Percentiles rank a stretch among this genome's conserved stretches.
Conservation (phyloP, 2,797 vertebrate species). For the Holocentrus rufus region DNA sequence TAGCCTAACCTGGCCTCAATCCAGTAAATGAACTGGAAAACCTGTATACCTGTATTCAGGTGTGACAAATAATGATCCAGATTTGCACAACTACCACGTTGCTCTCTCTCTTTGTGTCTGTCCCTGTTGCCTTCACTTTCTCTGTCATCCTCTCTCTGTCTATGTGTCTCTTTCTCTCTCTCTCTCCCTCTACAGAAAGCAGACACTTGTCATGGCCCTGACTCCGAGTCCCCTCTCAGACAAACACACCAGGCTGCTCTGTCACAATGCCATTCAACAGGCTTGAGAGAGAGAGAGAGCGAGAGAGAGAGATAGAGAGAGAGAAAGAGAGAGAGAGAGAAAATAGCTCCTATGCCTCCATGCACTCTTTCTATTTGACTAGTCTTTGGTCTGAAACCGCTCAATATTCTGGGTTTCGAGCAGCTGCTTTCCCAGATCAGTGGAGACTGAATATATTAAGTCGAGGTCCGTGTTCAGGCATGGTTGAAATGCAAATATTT, state of each 20-base stretch:
- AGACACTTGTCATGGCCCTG: slow-evolving; percentile 49
- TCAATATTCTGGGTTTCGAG: slow-evolving; percentile 65
- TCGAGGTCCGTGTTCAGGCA: slow-evolving; percentile 51
- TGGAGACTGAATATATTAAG: slow-evolving; percentile 65
- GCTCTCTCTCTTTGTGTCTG: slow-evolving; percentile 10
- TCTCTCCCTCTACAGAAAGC: slow-evolving; percentile 15
- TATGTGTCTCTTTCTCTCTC: slow-evolving; percentile 9
- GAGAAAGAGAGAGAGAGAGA: slow-evolving; percentile 5
- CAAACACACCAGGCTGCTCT: slow-evolving; percentile 43
- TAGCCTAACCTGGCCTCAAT: no score
- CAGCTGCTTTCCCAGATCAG: slow-evolving; percentile 60
- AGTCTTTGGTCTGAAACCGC: slow-evolving; percentile 63
- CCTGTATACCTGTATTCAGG: no score
- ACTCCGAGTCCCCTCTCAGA: slow-evolving; percentile 42
- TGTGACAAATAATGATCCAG: slow-evolving; percentile 12
- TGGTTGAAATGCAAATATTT: slow-evolving; percentile 71
- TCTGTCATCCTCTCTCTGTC: slow-evolving; percentile 42
- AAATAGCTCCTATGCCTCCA: slow-evolving; percentile 36
- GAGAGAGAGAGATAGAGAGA: background rate
- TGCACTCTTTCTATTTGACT: slow-evolving; percentile 62
- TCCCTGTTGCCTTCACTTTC: slow-evolving; percentile 17
- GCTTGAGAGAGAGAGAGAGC: slow-evolving; percentile 9
- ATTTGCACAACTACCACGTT: slow-evolving; percentile 26
- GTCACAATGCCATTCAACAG: slow-evolving; percentile 57
- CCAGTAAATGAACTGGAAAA: no score